Evolutionary conservation across 2,113 vertebrate genomes (phyloP), one percentile per base, ranked within the genome.

Genomic region (Plecturocebus donacophilus): DNA sequence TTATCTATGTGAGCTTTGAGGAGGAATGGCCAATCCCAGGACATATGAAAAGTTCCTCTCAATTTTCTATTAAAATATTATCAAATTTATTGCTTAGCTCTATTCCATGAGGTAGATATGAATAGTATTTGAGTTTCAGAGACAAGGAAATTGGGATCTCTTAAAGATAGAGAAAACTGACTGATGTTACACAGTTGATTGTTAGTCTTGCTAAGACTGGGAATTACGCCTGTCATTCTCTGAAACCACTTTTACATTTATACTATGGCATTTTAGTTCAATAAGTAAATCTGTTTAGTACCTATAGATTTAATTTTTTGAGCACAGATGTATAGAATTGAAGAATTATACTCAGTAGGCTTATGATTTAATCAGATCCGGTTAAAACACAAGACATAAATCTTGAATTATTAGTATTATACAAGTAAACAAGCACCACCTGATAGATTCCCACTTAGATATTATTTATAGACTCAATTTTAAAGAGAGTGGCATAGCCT

Each of bases 391-490:
- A 96, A 97, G 96, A 49, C 97, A 98, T 98, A 98, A 97, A 98
- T 98, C 97, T 97, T 98, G 79, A 97, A 97, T 97, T 98, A 97
- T 97, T 96, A 98, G 98, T 96, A 98, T 96, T 97, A 97, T 96
- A 97, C 95, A 97, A 98, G 96, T 97, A 98, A 98, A 97, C 97
- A 98, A 97, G 97, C 94, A 95, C 96, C 73, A 81, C 94, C 94
- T 98, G 97, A 98, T 97, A 97, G 97, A 97, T 98, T 97, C 94
- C 85, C 96, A 97, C 94, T 97, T 97, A 97, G 93, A 94, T 97
- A 97, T 98, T 98, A 98, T 98, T 98, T 98, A 98, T 98, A 97
- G 97, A 96, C 96, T 97, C 98, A 98, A 98, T 98, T 98, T 98
- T 97, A 97, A 96, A 90, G 94, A 97, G 81, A 98, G 97, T 96